Percentiles rank a stretch among this genome's conserved stretches.
Conservation (phyloP, 2,888 invertebrate species). For the Agapostemon virescens region DNA sequence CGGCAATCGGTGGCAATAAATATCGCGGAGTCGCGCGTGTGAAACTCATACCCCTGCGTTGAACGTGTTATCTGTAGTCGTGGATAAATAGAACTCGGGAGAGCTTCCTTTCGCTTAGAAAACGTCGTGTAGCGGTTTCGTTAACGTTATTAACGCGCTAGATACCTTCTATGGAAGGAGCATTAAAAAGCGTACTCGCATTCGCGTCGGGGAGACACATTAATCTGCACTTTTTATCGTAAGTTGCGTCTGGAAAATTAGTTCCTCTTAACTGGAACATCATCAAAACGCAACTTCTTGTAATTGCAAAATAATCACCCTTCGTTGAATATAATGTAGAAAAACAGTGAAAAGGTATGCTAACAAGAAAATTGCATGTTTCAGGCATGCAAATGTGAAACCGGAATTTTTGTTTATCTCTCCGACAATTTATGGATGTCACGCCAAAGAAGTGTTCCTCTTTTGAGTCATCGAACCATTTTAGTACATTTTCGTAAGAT, state of each 20-base stretch:
- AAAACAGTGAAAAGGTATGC: too few relatives aligned
- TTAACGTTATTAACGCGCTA: slow-evolving; percentile 12
- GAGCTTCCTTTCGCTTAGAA: background rate
- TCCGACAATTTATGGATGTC: too few relatives aligned
- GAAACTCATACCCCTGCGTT: background rate
- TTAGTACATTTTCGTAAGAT: too few relatives aligned
- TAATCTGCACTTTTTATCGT: background rate
- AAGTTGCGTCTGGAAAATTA: background rate
- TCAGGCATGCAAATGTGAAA: too few relatives aligned
- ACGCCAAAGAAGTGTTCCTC: too few relatives aligned
- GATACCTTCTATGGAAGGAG: background rate
- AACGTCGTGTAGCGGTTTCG: background rate
- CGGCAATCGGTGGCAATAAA: background rate
- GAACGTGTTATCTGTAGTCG: background rate
- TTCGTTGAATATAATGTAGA: too few relatives aligned
- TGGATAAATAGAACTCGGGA: background rate
- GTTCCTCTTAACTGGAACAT: background rate
- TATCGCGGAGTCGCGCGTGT: slow-evolving; percentile 8
- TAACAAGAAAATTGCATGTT: too few relatives aligned
- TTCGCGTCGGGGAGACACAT: background rate
- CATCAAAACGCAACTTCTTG: background rate
- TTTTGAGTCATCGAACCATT: too few relatives aligned
- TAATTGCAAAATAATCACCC: too few relatives aligned
- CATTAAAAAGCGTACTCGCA: background rate
- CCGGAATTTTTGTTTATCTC: too few relatives aligned